These are phyloP conservation scores for Ascaphus truei DNA, from an alignment of 2,113 vertebrate species.

Conservation along the genomic window DNA sequence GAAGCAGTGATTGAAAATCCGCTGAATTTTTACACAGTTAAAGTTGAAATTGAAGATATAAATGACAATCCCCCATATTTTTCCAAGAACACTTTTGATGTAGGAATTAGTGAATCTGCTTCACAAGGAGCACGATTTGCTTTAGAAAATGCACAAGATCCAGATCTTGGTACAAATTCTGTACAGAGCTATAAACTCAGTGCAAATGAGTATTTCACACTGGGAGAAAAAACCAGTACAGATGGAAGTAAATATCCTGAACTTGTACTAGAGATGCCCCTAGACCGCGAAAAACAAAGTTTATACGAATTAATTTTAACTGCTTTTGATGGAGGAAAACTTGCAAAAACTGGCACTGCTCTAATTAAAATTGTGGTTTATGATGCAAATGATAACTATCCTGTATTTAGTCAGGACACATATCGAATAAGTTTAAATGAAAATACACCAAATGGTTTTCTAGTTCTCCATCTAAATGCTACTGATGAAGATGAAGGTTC, in stretches of 20 bases:
- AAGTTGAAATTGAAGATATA: constrained; percentile 33
- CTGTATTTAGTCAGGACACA: constrained; percentile 64
- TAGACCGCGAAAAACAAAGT: constrained; percentile 79
- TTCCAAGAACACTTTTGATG: constrained; percentile 51
- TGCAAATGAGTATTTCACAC: constrained; percentile 58
- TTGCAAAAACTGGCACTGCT: constrained; percentile 69
- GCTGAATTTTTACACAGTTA: too few species aligned
- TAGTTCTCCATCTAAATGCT: constrained; percentile 70
- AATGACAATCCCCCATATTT: constrained; percentile 36
- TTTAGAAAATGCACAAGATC: constrained; percentile 44
- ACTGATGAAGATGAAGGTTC: constrained; percentile 78
- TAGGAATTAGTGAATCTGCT: constrained; percentile 69
- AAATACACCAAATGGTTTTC: constrained; percentile 52
- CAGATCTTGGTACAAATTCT: constrained; percentile 45
- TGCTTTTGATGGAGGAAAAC: constrained; percentile 75
- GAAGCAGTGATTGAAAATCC: too few species aligned
- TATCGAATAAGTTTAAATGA: constrained; percentile 68
- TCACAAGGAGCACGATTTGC: constrained; percentile 63
- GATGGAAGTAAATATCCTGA: constrained; percentile 71
- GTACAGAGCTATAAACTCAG: constrained; percentile 35
- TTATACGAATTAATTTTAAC: constrained; percentile 65
- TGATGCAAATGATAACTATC: constrained; percentile 82
- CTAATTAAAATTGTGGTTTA: constrained; percentile 68
- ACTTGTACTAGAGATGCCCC: constrained; percentile 64
- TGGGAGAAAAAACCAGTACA: constrained; percentile 55